phyloP scores from a whole-genome alignment of 1,140 invertebrate genomes.

The Apis dorsata region DNA sequence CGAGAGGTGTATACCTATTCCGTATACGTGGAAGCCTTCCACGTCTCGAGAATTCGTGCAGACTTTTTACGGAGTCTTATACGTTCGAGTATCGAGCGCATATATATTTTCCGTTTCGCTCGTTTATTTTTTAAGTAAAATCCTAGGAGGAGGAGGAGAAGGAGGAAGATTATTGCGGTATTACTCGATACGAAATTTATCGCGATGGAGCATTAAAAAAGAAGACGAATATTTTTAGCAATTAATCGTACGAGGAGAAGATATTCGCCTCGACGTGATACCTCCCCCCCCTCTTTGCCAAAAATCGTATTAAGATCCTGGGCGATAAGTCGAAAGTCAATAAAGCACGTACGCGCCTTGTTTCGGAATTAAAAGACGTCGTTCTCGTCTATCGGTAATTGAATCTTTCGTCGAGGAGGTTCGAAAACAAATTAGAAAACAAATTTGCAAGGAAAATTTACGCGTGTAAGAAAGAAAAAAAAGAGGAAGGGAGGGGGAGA shows the following conservation, averaged over 20 bases:
- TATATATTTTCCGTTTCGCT: not conserved
- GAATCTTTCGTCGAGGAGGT: conserved; percentile 65
- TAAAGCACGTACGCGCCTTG: conserved; percentile 74
- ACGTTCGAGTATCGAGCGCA: not conserved
- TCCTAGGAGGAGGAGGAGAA: not conserved
- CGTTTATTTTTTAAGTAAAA: conserved; percentile 23
- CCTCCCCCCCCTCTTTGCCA: too few species aligned
- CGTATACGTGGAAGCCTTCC: not conserved
- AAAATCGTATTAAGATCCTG: conserved; percentile 61
- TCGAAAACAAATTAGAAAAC: not conserved
- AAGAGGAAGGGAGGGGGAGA: too few species aligned
- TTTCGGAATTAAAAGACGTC: conserved; percentile 62
- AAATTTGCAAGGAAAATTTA: too few species aligned
- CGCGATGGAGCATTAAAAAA: not conserved
- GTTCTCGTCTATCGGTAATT: conserved; percentile 74
- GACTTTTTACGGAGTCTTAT: not conserved
- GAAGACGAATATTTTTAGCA: conserved; percentile 9
- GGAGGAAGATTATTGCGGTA: not conserved
- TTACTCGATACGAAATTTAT: not conserved
- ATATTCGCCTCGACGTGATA: conserved; percentile 26
- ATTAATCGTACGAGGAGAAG: conserved; percentile 37
- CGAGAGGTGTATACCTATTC: not conserved
- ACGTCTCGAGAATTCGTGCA: not conserved
- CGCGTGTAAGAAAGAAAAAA: too few species aligned
- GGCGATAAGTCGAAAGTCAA: conserved; percentile 70